phyloP scores from a whole-genome alignment of 92 coral and sea anemone genomes.

The Zoanthus sociatus region DNA sequence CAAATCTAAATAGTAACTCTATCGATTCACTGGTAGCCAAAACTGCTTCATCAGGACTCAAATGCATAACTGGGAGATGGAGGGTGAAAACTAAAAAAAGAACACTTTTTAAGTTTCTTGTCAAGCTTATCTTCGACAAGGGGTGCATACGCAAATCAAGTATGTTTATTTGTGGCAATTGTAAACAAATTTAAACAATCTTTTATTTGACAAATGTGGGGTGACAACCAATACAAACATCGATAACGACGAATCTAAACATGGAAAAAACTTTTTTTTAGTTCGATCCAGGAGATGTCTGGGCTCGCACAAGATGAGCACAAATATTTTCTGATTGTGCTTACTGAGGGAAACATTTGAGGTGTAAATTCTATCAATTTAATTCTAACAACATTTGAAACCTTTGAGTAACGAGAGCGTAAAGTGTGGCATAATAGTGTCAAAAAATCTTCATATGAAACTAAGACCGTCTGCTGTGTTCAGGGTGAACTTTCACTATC shows the following conservation, averaged over 20 bases:
- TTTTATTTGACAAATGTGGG: slow-evolving; percentile 7
- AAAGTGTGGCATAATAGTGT: background rate
- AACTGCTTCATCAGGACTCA: no score
- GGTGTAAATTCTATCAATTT: background rate
- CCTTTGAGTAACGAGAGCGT: background rate
- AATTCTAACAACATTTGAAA: background rate
- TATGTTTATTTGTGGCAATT: background rate
- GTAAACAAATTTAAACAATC: slow-evolving; percentile 28
- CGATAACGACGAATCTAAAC: slow-evolving; percentile 6
- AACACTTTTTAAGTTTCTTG: background rate
- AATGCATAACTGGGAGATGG: background rate
- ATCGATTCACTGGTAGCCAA: background rate
- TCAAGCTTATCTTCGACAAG: background rate
- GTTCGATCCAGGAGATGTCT: background rate
- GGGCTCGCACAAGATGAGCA: background rate
- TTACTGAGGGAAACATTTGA: background rate
- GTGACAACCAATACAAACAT: slow-evolving; percentile 1
- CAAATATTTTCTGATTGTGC: background rate
- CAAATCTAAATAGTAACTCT: background rate
- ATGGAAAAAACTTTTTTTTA: background rate
- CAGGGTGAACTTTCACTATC: background rate
- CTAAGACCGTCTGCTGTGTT: background rate
- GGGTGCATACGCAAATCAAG: background rate
- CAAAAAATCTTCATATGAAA: background rate
- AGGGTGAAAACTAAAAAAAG: background rate